Evolutionary conservation across 2,888 invertebrate genomes (phyloP).

Genomic region (Mechanitis mazaeus): DNA sequence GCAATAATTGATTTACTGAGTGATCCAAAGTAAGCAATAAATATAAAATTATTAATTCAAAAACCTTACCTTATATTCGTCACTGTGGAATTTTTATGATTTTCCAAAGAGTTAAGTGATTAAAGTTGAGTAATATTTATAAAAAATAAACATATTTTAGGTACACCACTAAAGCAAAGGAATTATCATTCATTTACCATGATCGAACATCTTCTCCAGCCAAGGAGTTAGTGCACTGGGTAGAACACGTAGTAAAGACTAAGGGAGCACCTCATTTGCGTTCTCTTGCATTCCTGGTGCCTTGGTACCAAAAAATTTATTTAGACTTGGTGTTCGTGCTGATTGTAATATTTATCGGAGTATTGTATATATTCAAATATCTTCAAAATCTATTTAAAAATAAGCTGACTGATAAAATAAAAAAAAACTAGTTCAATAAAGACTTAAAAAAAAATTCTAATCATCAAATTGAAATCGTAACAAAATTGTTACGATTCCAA

Average conservation of each 20-base stretch:
- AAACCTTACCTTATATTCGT: too few relatives aligned
- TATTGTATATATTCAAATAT: slow-evolving; percentile 5
- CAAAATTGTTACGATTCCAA: too few relatives aligned
- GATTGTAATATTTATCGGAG: background rate
- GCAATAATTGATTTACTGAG: slow-evolving; percentile 43
- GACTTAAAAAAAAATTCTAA: too few relatives aligned
- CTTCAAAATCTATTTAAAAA: background rate
- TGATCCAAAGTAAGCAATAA: slow-evolving; percentile 39
- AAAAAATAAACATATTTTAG: slow-evolving; percentile 12
- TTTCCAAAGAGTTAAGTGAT: too few relatives aligned
- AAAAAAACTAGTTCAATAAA: background rate
- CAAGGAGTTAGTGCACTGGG: slow-evolving; percentile 45
- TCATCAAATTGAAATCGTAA: too few relatives aligned
- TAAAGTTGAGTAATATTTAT: too few relatives aligned
- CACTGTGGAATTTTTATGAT: too few relatives aligned
- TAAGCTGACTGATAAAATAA: background rate
- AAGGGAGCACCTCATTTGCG: slow-evolving; percentile 47
- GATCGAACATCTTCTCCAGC: slow-evolving; percentile 41
- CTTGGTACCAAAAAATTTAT: slow-evolving; percentile 49
- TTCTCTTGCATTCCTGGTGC: slow-evolving; percentile 42
- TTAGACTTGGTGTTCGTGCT: slow-evolving; percentile 38
- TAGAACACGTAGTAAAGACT: slow-evolving; percentile 47
- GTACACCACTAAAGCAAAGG: slow-evolving; percentile 34
- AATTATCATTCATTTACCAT: slow-evolving; percentile 47
- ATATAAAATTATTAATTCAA: too few relatives aligned